Percentiles rank a stretch among this genome's conserved stretches.
Evolutionary conservation across 1,140 invertebrate species (phyloP).

Genomic region (Drosophila neocordata): DNA sequence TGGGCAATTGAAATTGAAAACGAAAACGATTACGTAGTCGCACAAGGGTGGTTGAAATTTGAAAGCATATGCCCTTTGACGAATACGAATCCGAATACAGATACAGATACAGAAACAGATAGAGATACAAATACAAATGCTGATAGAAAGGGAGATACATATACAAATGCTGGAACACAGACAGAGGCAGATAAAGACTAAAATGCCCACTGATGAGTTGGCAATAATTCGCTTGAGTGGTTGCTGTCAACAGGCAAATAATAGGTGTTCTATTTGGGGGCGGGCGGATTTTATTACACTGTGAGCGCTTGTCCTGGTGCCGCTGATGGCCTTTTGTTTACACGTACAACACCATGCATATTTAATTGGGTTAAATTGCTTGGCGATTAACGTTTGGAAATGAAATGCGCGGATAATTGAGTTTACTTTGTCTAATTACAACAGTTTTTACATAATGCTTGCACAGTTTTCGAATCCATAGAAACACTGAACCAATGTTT

Average conservation of each 20-base stretch:
- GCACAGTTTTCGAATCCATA: neutral
- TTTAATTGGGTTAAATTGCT: slow-evolving; percentile 81
- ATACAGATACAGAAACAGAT: slow-evolving; percentile 41
- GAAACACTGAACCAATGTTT: neutral
- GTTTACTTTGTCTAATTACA: slow-evolving; percentile 76
- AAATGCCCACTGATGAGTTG: slow-evolving; percentile 79
- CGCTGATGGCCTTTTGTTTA: slow-evolving; percentile 73
- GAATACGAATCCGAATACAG: slow-evolving; percentile 36
- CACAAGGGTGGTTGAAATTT: slow-evolving; percentile 51
- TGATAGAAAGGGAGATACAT: neutral
- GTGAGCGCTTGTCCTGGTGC: slow-evolving; percentile 11
- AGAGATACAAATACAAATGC: slow-evolving; percentile 19
- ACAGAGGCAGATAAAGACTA: slow-evolving; percentile 62
- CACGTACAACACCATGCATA: slow-evolving; percentile 71
- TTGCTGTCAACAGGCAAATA: slow-evolving; percentile 78
- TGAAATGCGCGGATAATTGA: slow-evolving; percentile 77
- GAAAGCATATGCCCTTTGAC: slow-evolving; percentile 69
- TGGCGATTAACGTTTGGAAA: slow-evolving; percentile 73
- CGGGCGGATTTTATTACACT: slow-evolving; percentile 56
- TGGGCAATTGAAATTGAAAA: slow-evolving; percentile 53
- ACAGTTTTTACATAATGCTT: slow-evolving; percentile 22
- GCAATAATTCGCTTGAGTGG: slow-evolving; percentile 79
- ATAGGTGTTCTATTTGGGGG: slow-evolving; percentile 70
- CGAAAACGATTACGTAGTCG: slow-evolving; percentile 48
- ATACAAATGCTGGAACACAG: neutral